Evolutionary conservation across 2,113 vertebrate species (phyloP), one percentile per base, ranked within the genome.

Genomic region (Xiphias gladius): DNA sequence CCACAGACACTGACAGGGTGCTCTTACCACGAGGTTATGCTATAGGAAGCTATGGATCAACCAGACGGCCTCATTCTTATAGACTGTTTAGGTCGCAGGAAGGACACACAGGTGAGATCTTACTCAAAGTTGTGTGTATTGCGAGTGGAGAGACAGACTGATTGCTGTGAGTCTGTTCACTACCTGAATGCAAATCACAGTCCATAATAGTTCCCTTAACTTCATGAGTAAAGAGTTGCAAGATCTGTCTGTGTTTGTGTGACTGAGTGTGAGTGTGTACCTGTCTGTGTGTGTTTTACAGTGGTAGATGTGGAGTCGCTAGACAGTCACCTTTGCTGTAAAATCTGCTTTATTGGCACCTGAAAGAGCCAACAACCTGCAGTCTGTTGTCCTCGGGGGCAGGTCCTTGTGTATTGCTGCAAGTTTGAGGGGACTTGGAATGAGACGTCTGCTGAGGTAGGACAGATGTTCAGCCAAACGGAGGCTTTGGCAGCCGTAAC

Each of bases 301-400:
- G 61, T 19, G 76, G 77, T 62, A 82, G 72, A 80, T 72, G 22
- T 83, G 7, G 52, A 75, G 65, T 66, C 1, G n/a, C 72, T 57
- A 69, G 70, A 75, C 63, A 50, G 86, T 87, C 87, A 90, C 90
- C 90, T 93, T 85, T 74, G 85, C 89, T 59, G 78, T 92, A 76
- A 90, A 88, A 83, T 66, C 54, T 79, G 20, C 61, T 88, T 89
- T 87, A 88, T 55, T 85, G 86, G 85, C 77, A 73, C 55, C 39
- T 61, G 77, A 84, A 75, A 11, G 32, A 86, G 82, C 75, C 67
- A 85, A 78, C 75, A 88, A 77, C 80, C 76, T 28, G 82, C 17
- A 8, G 59, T 48, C 62, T 69, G 65, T 61, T 68, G 64, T 90
- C 83, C 62, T 74, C 41, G 0, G 55, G 66, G 73, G 26, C n/a